These are phyloP conservation scores for Exaiptasia diaphana DNA, from an alignment of 64 coral and sea anemone genomes.

Conservation along the genomic window DNA sequence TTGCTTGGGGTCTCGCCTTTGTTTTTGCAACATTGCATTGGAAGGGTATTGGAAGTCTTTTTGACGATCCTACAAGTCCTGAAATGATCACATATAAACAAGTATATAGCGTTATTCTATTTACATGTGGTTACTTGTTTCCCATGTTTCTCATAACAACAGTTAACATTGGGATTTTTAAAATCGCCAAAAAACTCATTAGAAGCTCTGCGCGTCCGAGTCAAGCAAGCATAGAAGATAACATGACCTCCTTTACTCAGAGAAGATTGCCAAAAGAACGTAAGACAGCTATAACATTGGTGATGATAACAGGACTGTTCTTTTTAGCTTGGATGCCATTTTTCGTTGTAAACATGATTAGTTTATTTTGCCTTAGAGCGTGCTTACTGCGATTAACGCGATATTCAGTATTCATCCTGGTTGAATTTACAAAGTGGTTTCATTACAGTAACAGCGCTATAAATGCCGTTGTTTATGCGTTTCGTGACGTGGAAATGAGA, in stretches of 20 bases:
- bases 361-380: conserved; percentile 6
- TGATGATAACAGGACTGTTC: conserved; percentile 60
- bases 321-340: conserved; percentile 79
- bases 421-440: conserved; percentile 61
- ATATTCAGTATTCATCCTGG: conserved; percentile 22
- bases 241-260: not conserved
- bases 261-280: conserved; percentile 43
- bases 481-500: conserved; percentile 76
- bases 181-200: conserved; percentile 49
- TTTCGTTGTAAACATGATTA: conserved; percentile 66
- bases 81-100: conserved; percentile 3
- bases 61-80: not conserved
- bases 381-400: conserved; percentile 25
- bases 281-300: conserved; percentile 62
- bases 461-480: conserved; percentile 72
- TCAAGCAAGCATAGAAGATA: not conserved
- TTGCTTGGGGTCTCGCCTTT: conserved; percentile 50
- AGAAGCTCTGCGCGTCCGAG: not conserved
- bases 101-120: conserved; percentile 18
- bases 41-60: not conserved
- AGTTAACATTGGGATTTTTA: conserved; percentile 64
- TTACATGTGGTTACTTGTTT: conserved; percentile 46
- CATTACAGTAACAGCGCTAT: conserved; percentile 76
- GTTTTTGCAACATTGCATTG: conserved; percentile 24
- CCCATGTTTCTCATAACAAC: conserved; percentile 49